Base-by-base conservation (phyloP, 2,888 invertebrate genomes). In the Noctuana brunneofusca region DNA sequence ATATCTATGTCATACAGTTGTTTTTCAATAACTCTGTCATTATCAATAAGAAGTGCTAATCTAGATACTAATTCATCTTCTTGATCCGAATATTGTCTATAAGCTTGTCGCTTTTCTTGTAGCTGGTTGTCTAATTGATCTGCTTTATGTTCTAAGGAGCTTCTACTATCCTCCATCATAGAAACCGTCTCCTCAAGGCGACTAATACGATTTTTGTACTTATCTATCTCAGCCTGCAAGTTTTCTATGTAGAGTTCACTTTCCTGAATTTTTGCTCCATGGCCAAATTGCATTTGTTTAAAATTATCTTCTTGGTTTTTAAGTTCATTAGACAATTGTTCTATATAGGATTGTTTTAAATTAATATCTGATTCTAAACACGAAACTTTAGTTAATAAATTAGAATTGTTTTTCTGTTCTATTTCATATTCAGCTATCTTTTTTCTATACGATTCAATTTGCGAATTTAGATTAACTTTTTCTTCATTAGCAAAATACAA, bases 231-330 rank as follows among this genome's bases (percentile, higher is more conserved):
- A 27, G 90, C 82, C 79, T 96, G 95, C 64, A 96, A 85, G 41
- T 93, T 94, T 80, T 96, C 96, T 60, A 96, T 94, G 66, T 94
- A 95, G 53, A 95, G 90, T 75, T 96, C 95, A 65, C 95, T 90
- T 79, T 96, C 96, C 76, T 95, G 95, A 11, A 96, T 80, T 83
- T 96, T 96, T 1, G 95, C 94, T 66, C 95, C 93, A 57, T 93
- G 86, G 3, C 92, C 92, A 75, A 81, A 87, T 68, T 84, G 83
- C 46, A 84, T 75, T 75, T 88, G 91, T 67, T 73, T 83, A 63
- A 87, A 76, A 68, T 81, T 81, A 73, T 85, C 80, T 65, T 84
- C 83, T 35, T 84, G 71, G 62, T 76, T 69, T 68, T 86, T 85
- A 50, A 90, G 68, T 72, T 85, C 83, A 58, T 74, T 76, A 20